phyloP scores from a whole-genome alignment of 2,888 invertebrate genomes.

The Leptogaster cylindrica region DNA sequence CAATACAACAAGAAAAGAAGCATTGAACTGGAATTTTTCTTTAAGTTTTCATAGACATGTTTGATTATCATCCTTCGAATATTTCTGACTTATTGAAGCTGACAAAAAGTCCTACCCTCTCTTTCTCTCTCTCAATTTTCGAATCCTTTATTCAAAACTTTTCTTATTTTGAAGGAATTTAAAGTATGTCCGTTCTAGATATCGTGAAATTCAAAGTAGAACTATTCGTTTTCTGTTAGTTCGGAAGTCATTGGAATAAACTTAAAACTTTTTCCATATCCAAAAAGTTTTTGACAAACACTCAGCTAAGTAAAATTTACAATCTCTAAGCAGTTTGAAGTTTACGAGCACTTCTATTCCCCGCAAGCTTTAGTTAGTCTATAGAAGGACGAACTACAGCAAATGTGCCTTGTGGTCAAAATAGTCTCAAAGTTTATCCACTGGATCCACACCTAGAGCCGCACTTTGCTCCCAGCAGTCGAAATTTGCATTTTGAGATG shows the following conservation, averaged over 20 bases:
- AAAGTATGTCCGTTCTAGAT: not conserved
- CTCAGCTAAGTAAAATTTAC: conserved; percentile 38
- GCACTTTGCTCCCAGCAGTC: not conserved
- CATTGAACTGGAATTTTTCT: too few species aligned
- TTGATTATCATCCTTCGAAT: conserved; percentile 4
- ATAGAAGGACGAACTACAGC: conserved; percentile 18
- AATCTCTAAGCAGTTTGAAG: conserved; percentile 33
- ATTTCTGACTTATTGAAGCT: conserved; percentile 23
- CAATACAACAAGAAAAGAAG: too few species aligned
- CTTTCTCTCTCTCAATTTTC: too few species aligned
- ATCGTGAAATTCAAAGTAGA: conserved; percentile 7
- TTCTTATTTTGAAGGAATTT: conserved; percentile 4
- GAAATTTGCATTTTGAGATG: conserved; percentile 17
- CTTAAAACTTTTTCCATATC: conserved; percentile 38
- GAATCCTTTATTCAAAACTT: conserved; percentile 13
- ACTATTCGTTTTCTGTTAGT: not conserved
- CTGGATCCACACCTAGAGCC: not conserved
- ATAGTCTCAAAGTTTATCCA: conserved; percentile 26
- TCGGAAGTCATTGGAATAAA: not conserved
- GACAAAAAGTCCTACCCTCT: conserved; percentile 9
- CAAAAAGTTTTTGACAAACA: conserved; percentile 34
- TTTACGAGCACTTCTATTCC: not conserved
- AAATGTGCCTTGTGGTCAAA: conserved; percentile 31
- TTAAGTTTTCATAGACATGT: too few species aligned
- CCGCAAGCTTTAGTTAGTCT: not conserved